Evolutionary conservation across 2,888 invertebrate species (phyloP).

Genomic region (Nyleta sp.): DNA sequence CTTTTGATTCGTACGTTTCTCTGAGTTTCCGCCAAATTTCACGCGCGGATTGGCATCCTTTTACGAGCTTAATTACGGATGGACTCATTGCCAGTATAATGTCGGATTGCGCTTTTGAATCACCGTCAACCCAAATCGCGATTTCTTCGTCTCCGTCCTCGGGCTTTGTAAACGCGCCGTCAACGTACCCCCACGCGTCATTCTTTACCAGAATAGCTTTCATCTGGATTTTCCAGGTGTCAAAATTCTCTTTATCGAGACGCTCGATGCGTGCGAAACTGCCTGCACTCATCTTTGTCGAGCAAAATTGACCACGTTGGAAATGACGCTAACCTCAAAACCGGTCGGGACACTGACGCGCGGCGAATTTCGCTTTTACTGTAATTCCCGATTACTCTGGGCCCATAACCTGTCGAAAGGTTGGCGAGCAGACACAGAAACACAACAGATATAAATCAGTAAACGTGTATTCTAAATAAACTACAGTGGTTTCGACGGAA

Average conservation of each 20-base stretch:
- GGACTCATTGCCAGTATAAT: constrained; percentile 3
- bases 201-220: not conserved
- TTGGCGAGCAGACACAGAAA: too few relatives aligned
- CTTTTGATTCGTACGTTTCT: not conserved
- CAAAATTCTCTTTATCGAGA: not conserved
- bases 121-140: too few relatives aligned
- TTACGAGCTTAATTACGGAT: not conserved
- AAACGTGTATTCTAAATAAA: too few relatives aligned
- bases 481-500: too few relatives aligned
- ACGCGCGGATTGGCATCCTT: not conserved
- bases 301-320: too few relatives aligned
- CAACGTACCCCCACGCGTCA: not conserved
- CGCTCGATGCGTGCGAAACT: not conserved
- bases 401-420: too few relatives aligned
- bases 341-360: too few relatives aligned
- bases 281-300: too few relatives aligned
- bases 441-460: too few relatives aligned
- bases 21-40: not conserved
- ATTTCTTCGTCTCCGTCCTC: not conserved
- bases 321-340: too few relatives aligned
- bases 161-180: not conserved
- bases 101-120: not conserved
- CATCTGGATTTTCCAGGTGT: not conserved
- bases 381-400: too few relatives aligned
- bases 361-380: too few relatives aligned